These are phyloP conservation scores for Barypeithes pellucidus DNA, from an alignment of 2,888 invertebrate species.

Conservation along the genomic window DNA sequence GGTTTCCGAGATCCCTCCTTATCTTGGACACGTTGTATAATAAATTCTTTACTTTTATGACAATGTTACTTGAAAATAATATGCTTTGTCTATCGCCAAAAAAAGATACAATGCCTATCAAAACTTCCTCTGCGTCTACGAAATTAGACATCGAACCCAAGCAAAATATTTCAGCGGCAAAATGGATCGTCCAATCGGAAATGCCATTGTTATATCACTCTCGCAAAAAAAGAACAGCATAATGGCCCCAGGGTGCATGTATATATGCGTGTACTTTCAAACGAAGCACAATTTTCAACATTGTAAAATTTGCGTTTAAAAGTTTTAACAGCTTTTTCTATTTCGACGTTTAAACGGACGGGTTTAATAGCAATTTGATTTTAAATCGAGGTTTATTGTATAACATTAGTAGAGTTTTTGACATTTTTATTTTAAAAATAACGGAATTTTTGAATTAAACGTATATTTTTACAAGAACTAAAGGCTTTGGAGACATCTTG, in stretches of 20 bases:
- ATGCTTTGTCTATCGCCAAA: no score
- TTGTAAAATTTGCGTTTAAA: slow-evolving; percentile 22
- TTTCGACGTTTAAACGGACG: slow-evolving; percentile 19
- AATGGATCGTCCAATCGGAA: slow-evolving; percentile 36
- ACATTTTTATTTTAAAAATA: no score
- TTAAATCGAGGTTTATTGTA: slow-evolving; percentile 18
- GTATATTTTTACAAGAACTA: no score
- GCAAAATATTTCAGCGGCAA: slow-evolving; percentile 31
- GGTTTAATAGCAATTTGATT: slow-evolving; percentile 20
- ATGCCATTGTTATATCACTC: slow-evolving; percentile 16
- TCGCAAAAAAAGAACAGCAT: slow-evolving; percentile 19
- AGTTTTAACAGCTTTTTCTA: slow-evolving; percentile 30
- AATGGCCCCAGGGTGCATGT: slow-evolving; percentile 20
- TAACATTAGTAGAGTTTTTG: not conserved
- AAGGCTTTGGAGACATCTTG: no score
- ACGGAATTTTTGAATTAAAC: no score
- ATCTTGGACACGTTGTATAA: no score
- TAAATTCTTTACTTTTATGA: no score
- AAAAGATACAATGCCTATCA: not conserved
- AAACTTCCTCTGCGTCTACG: not conserved
- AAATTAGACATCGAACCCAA: not conserved
- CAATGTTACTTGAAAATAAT: no score
- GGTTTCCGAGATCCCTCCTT: no score
- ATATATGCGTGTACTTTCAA: slow-evolving; percentile 28
- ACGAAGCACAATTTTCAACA: slow-evolving; percentile 33